These are phyloP conservation scores for Scomber scombrus DNA, from an alignment of 2,113 vertebrate species.

Conservation along the genomic window DNA sequence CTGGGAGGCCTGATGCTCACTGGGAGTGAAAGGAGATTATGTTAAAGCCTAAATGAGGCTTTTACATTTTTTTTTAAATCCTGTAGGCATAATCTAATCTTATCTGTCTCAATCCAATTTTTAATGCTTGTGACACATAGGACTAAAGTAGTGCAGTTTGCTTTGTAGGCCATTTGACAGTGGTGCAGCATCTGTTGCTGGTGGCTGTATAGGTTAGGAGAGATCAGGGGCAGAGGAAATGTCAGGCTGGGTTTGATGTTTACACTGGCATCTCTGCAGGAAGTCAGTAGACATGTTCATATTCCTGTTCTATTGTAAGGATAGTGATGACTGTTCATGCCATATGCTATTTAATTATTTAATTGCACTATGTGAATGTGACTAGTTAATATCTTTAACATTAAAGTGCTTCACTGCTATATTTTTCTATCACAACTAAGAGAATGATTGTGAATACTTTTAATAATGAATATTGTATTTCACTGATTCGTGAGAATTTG, in stretches of 20 bases:
- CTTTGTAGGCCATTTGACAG: constrained; percentile 91
- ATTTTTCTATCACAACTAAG: too few species aligned
- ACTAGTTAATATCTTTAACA: background rate
- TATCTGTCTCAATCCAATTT: constrained; percentile 99
- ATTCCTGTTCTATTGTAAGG: too few species aligned
- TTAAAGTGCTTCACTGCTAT: too few species aligned
- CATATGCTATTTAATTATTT: background rate
- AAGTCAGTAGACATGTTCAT: background rate
- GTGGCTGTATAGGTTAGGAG: constrained; percentile 63
- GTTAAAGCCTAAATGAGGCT: constrained; percentile 93
- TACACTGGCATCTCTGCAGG: constrained; percentile 1
- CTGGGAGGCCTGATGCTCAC: constrained; percentile 86
- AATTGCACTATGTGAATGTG: background rate
- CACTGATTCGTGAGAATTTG: too few species aligned
- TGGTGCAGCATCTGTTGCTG: constrained; percentile 89
- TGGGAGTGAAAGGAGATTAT: constrained; percentile 94
- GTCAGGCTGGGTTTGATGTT: constrained; percentile 44
- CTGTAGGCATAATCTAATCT: constrained; percentile 97
- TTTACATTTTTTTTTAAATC: constrained; percentile 94
- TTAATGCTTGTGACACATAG: constrained; percentile 97
- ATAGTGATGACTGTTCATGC: background rate
- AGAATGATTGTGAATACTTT: too few species aligned
- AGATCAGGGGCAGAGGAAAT: constrained; percentile 38
- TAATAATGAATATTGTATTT: too few species aligned
- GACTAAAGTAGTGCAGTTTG: constrained; percentile 91